Conservation (phyloP, 2,888 invertebrate species). For the Cheilosia pagana region DNA sequence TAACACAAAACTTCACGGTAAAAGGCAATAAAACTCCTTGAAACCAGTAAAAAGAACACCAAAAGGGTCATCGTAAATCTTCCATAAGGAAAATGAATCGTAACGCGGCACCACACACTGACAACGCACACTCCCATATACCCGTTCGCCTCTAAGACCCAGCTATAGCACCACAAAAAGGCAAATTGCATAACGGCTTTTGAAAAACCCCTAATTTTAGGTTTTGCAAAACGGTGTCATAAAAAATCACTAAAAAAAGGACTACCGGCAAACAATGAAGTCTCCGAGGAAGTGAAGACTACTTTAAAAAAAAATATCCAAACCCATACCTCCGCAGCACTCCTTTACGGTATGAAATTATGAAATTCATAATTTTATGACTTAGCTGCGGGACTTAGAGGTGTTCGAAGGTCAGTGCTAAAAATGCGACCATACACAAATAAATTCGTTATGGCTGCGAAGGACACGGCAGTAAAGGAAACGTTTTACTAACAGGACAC, state of each 20-base stretch:
- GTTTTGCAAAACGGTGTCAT: slow-evolving; percentile 69
- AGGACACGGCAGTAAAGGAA: slow-evolving; percentile 45
- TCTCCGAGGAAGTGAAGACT: slow-evolving; percentile 23
- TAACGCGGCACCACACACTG: slow-evolving; percentile 43
- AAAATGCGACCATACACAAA: slow-evolving; percentile 16
- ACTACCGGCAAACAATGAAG: slow-evolving; percentile 41
- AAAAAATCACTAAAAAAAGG: slow-evolving; percentile 68
- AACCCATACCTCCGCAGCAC: slow-evolving; percentile 14
- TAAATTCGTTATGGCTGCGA: slow-evolving; percentile 44
- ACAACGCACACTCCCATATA: slow-evolving; percentile 6
- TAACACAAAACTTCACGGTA: slow-evolving; percentile 62
- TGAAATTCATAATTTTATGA: slow-evolving; percentile 72
- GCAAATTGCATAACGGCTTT: slow-evolving; percentile 63
- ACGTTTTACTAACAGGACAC: slow-evolving; percentile 25
- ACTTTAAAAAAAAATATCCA: slow-evolving; percentile 5
- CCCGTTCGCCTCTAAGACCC: slow-evolving; percentile 10
- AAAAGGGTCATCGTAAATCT: slow-evolving; percentile 82
- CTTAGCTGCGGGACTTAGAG: slow-evolving; percentile 54
- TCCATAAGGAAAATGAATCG: slow-evolving; percentile 77
- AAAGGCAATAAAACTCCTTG: slow-evolving; percentile 65
- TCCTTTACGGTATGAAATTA: slow-evolving; percentile 61
- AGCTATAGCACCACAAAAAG: slow-evolving; percentile 44
- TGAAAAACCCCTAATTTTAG: slow-evolving; percentile 65
- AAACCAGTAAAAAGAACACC: slow-evolving; percentile 57
- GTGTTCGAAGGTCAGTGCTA: slow-evolving; percentile 55